Evolutionary conservation across 2,888 invertebrate species (phyloP), one percentile per base, ranked within the genome.

Genomic region (Endomychus coccineus): DNA sequence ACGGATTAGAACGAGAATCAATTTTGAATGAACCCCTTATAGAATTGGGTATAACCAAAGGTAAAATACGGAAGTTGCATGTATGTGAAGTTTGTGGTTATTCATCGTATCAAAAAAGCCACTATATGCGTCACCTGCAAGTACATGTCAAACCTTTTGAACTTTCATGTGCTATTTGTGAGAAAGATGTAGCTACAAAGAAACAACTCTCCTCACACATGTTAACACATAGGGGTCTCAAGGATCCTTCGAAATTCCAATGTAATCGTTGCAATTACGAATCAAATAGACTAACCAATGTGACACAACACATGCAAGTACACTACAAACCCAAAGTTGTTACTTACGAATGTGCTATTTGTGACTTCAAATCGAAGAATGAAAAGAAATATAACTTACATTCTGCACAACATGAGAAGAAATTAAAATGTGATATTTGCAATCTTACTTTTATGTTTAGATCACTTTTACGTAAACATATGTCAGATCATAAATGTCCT

Each of bases 231-330:
- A 34, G 30, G 19, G 34, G 34, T 27, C 11, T 19, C 16, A 19
- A 6, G 4, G 30, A 34, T 16, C 30, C 15, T 16, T 10, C 28
- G 15, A 14, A 28, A 10, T 38, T 23, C 16, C 21, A 38, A 27
- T 38, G 38, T 38, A 10, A 33, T 27, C 12, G 27, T 13, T 39
- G 39, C 25, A 6, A 15, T 5, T 39, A 39, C 17, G 17, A 28
- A 7, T 39, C 39, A 2, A 39, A 39, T n/a, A 34, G 30, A 27
- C n/a, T 39, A 16, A 31, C 39, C 9, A 39, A 39, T 21, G 39
- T 39, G 4, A 31, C 34, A 30, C 30, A 34, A 11, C 39, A 39
- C 27, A 34, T 30, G 2, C 23, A 34, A 6, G 24, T 34, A 4
- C 39, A 34, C 21, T 27, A 25, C 15, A 34, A 39, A 27, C 34